Evolutionary conservation across 1,140 invertebrate genomes (phyloP).

Genomic region (Amyelois transitella): DNA sequence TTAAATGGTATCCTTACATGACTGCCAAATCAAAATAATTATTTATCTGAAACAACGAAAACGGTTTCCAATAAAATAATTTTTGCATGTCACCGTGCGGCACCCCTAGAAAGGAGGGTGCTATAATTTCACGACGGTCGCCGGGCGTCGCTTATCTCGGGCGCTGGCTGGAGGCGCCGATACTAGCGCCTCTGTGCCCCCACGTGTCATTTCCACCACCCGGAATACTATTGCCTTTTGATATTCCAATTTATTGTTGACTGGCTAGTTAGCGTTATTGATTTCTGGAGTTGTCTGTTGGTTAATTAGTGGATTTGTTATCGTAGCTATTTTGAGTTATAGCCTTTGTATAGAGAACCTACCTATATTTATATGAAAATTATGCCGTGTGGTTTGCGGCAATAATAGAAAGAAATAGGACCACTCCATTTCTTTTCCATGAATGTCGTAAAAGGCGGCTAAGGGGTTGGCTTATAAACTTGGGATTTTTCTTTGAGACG

Average conservation of each 20-base stretch:
- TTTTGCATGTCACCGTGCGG: constrained; percentile 6
- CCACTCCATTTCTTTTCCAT: no score
- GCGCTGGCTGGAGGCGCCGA: constrained; percentile 59
- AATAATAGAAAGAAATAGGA: no score
- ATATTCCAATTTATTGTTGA: background rate
- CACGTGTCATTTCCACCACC: background rate
- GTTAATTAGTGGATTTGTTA: background rate
- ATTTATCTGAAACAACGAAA: no score
- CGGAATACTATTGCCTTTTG: background rate
- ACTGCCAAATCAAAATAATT: no score
- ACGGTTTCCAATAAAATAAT: no score
- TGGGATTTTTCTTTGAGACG: no score
- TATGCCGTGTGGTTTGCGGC: no score
- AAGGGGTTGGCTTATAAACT: no score
- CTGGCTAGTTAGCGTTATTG: background rate
- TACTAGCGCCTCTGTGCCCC: constrained; percentile 38
- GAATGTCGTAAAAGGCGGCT: no score
- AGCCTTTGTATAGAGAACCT: no score
- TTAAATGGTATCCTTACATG: no score
- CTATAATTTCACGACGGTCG: constrained; percentile 64
- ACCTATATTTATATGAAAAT: no score
- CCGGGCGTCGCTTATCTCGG: constrained; percentile 47
- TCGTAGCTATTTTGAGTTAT: background rate
- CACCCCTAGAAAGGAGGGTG: constrained; percentile 30
- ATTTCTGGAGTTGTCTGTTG: background rate